phyloP scores from a whole-genome alignment of 2,888 invertebrate species.

The Teleiodes luculella region DNA sequence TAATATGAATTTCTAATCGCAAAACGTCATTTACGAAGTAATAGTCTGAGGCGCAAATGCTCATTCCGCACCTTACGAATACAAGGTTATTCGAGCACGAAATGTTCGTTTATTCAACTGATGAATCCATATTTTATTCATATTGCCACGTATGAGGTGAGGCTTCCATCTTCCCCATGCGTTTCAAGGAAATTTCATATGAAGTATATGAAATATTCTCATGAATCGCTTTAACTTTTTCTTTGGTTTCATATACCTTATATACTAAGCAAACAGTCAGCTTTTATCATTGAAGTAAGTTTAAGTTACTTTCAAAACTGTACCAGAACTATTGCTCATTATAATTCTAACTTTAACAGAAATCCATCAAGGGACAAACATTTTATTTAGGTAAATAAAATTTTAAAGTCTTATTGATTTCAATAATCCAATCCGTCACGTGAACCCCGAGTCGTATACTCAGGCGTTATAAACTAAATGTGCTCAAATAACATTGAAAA shows the following conservation, averaged over 20 bases:
- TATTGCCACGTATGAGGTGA: conserved; percentile 51
- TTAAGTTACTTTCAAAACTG: too few species aligned
- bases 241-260: neutral
- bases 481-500: conserved; percentile 59
- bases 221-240: conserved; percentile 34
- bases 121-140: conserved; percentile 73
- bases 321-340: too few species aligned
- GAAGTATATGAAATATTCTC: conserved; percentile 36
- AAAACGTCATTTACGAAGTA: conserved; percentile 7
- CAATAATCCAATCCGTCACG: conserved; percentile 45
- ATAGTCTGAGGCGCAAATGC: conserved; percentile 35
- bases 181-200: conserved; percentile 26
- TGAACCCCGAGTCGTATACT: conserved; percentile 50
- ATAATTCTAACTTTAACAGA: too few species aligned
- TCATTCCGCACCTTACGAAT: conserved; percentile 45
- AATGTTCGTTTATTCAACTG: conserved; percentile 64
- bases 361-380: too few species aligned
- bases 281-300: too few species aligned
- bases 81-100: conserved; percentile 47
- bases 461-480: conserved; percentile 52
- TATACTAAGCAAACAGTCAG: too few species aligned
- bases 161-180: conserved; percentile 35
- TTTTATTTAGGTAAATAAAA: too few species aligned
- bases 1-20: conserved; percentile 3
- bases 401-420: neutral